Evolutionary conservation across 64 coral and sea anemone species (phyloP).

Genomic region (Pachyseris speciosa): DNA sequence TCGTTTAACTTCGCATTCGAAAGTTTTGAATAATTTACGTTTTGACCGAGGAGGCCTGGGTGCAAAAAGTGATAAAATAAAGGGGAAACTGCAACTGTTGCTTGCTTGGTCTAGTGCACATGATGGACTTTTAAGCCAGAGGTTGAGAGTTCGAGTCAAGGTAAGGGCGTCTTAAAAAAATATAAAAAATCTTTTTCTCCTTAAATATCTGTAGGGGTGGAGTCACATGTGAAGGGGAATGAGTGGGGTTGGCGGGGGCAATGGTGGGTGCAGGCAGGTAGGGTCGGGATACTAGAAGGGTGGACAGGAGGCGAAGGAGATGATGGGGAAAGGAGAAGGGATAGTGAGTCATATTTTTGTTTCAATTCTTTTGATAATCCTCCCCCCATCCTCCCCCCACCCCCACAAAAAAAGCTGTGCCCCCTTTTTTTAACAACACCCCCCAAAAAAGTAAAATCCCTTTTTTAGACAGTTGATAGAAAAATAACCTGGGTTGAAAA

Average conservation of each 20-base stretch:
- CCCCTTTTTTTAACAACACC: not conserved
- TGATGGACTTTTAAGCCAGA: not conserved
- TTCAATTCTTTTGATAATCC: too few relatives aligned
- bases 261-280: too few relatives aligned
- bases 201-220: not conserved
- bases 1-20: not conserved
- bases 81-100: not conserved
- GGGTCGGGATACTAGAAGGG: too few relatives aligned
- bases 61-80: not conserved
- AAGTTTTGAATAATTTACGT: not conserved
- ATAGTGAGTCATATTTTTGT: too few relatives aligned
- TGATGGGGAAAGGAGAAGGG: not conserved
- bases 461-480: not conserved
- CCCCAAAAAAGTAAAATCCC: not conserved
- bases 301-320: too few relatives aligned
- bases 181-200: not conserved
- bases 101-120: not conserved
- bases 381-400: too few relatives aligned
- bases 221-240: too few relatives aligned
- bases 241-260: too few relatives aligned
- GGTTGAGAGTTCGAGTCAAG: not conserved
- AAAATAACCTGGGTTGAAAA: not conserved
- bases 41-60: not conserved
- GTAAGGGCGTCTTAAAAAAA: not conserved
- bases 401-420: not conserved